Conservation (phyloP, 2,888 invertebrate genomes). For the Chrysodeixis includens region DNA sequence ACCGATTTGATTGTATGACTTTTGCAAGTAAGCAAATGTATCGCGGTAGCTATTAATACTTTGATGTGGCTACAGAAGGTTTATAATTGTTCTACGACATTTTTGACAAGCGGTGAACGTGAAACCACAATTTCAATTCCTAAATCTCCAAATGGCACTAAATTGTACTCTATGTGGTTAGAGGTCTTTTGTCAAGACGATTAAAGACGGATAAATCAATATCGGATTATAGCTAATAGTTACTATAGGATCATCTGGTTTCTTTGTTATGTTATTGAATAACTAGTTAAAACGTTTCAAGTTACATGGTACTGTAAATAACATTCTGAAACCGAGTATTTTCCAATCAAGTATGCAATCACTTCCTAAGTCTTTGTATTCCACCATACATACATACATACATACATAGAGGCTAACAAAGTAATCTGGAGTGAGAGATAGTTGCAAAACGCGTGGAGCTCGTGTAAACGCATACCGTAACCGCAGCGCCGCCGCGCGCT, state of each 20-base stretch:
- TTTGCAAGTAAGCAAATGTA: neutral
- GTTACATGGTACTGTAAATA: neutral
- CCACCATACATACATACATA: neutral
- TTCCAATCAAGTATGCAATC: neutral
- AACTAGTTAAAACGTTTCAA: too few species aligned
- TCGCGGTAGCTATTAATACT: too few species aligned
- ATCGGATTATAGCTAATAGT: too few species aligned
- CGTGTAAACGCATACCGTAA: slow-evolving; percentile 58
- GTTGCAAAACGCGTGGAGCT: slow-evolving; percentile 52
- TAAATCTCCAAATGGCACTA: too few species aligned
- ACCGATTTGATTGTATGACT: neutral
- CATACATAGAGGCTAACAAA: slow-evolving; percentile 23
- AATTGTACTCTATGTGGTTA: too few species aligned
- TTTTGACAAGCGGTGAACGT: too few species aligned
- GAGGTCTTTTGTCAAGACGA: too few species aligned
- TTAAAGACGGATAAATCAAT: too few species aligned
- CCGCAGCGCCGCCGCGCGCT: slow-evolving; percentile 52
- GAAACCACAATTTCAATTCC: too few species aligned
- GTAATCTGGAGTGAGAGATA: slow-evolving; percentile 41
- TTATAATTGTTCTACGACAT: too few species aligned
- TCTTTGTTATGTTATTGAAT: neutral
- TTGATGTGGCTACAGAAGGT: too few species aligned
- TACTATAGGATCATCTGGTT: neutral
- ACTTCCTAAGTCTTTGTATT: neutral
- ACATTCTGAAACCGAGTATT: neutral